Evolutionary conservation across 2,888 invertebrate genomes (phyloP), one percentile per base, ranked within the genome.

Genomic region (Trichopria drosophilae): DNA sequence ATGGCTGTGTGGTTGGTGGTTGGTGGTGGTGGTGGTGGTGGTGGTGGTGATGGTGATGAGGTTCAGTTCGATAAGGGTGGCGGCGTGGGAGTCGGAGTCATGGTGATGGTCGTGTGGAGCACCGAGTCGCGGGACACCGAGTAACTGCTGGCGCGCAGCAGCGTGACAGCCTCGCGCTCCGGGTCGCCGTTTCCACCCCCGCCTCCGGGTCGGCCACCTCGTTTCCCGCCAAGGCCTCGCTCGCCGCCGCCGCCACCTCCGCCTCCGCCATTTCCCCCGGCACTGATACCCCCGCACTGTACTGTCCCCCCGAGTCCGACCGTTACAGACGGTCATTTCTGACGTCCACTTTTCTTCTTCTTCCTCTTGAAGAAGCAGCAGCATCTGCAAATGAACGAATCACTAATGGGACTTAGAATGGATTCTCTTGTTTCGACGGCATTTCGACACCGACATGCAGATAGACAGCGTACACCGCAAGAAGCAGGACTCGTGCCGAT

Each of bases 281-380:
- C 70, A 65, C 70, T 72, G 54, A 66, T 66, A 63, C 61, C 68
- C 63, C 63, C 68, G 62, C 71, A 72, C 69, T 72, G 73, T 65
- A 71, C 65, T 52, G 66, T 64, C 76, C 82, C 83, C 69, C 82
- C 82, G 75, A 81, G 82, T 76, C 82, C 82, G 77, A 82, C 81
- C 69, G 81, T 81, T 76, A 81, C 81, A 73, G 82, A 86, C 86
- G 88, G 90, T 90, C 90, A 90, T 86, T 90, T 90, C 80, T 88
- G 87, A 75, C 90, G 86, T 63, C 87, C 85, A 76, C 88, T 88
- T 87, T 95, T 94, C 88, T 96, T 96, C 91, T 95, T 95, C 90
- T 94, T 95, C 79, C 94, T 88, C 81, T 94, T 93, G 85, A 94
- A 93, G 86, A 96, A 97, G 82, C 95, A 97, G 82, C 97, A 97